phyloP scores from a whole-genome alignment of 2,888 invertebrate genomes.

The Cephonodes hylas region DNA sequence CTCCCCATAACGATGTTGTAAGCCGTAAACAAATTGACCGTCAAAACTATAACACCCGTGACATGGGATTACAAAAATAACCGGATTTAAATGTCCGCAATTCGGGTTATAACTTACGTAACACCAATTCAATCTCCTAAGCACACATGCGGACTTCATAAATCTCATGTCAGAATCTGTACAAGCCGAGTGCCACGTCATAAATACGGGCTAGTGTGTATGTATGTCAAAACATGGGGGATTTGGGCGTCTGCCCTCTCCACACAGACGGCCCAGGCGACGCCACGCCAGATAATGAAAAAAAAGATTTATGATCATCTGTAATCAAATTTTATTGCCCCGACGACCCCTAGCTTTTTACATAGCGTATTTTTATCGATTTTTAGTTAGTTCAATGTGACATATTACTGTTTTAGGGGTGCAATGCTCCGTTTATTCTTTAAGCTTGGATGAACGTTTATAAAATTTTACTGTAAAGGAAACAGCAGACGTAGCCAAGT shows the following conservation, averaged over 20 bases:
- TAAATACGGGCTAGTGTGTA: constrained; percentile 63
- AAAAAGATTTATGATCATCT: constrained; percentile 78
- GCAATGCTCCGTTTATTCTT: neutral
- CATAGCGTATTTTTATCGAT: constrained; percentile 52
- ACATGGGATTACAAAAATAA: constrained; percentile 39
- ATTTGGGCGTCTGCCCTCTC: constrained; percentile 61
- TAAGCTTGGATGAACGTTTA: constrained; percentile 5
- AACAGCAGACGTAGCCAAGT: constrained; percentile 57
- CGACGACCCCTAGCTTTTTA: constrained; percentile 56
- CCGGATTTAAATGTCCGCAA: constrained; percentile 43
- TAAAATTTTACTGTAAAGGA: constrained; percentile 23
- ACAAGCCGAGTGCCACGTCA: constrained; percentile 63
- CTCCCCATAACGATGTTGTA: no score
- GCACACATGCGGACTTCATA: constrained; percentile 77
- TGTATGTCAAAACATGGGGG: constrained; percentile 79
- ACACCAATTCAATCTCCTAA: constrained; percentile 64
- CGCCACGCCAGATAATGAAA: constrained; percentile 74
- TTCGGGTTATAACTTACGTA: constrained; percentile 50
- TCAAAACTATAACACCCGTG: no score
- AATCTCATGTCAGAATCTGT: constrained; percentile 69
- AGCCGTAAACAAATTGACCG: no score
- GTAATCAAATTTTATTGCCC: constrained; percentile 78
- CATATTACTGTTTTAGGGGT: constrained; percentile 20
- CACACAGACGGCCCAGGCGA: constrained; percentile 50
- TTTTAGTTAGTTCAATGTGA: constrained; percentile 43